Conservation (phyloP, 2,113 vertebrate genomes). For the Miniopterus natalensis region DNA sequence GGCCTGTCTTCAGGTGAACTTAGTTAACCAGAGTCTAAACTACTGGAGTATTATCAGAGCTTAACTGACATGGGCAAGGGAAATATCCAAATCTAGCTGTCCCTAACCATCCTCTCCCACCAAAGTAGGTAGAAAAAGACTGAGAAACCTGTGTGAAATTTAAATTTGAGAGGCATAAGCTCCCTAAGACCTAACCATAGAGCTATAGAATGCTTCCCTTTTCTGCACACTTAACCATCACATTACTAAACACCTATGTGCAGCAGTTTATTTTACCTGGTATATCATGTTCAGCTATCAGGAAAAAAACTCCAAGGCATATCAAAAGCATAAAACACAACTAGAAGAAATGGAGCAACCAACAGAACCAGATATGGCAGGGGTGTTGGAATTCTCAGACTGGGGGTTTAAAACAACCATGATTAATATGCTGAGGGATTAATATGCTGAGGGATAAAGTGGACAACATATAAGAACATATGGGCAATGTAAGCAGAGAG, state of each 20-base stretch:
- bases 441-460: not conserved
- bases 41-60: not conserved
- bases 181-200: not conserved
- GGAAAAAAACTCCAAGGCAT: conserved; percentile 2
- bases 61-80: not conserved
- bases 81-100: not conserved
- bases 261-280: not conserved
- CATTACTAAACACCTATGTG: conserved; percentile 5
- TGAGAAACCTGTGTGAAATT: not conserved
- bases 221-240: not conserved
- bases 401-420: not conserved
- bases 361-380: not conserved
- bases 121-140: not conserved
- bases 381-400: not conserved
- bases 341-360: not conserved
- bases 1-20: not conserved
- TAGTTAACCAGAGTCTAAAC: conserved; percentile 2
- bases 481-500: not conserved
- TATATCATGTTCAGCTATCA: not conserved
- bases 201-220: not conserved
- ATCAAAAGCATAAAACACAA: not conserved
- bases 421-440: conserved; percentile 12
- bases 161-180: not conserved
- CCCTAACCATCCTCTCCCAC: not conserved
- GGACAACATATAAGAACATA: not conserved